A percentile compares a stretch with the other conserved stretches of the same genome.
These are phyloP conservation scores for Recurvirostra avosetta DNA, from an alignment of 2,113 vertebrate genomes.

Conservation along the genomic window DNA sequence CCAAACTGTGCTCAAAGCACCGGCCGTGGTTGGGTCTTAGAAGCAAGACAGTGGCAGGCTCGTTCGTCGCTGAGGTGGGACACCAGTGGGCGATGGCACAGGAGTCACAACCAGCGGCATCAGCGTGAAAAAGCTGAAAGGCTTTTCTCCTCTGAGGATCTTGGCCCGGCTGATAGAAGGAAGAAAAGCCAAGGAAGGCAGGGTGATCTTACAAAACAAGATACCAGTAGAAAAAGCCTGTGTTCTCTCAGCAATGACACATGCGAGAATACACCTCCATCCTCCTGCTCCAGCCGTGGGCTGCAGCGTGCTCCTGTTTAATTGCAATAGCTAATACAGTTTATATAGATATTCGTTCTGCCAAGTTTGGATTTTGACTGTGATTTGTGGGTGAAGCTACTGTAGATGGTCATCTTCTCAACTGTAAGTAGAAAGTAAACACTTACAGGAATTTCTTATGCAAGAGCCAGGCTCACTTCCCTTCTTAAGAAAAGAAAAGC, in stretches of 20 bases:
- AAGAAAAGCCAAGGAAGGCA: neutral
- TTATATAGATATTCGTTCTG: neutral
- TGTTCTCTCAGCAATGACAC: neutral
- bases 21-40: neutral
- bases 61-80: too few relatives aligned
- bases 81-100: neutral
- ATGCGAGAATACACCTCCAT: neutral
- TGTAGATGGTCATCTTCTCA: conserved; percentile 21
- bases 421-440: conserved; percentile 47
- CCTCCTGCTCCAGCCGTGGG: neutral
- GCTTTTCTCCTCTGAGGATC: neutral
- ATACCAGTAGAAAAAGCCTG: neutral
- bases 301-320: neutral
- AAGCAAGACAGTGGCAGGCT: neutral
- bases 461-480: conserved; percentile 58
- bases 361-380: conserved; percentile 7
- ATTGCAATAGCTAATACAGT: neutral
- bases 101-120: neutral
- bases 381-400: conserved; percentile 48
- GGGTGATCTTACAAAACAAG: neutral
- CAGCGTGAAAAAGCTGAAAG: neutral
- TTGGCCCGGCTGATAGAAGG: neutral
- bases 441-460: conserved; percentile 57
- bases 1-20: neutral
- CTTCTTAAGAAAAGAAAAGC: conserved; percentile 11